Conservation (phyloP, 2,113 vertebrate species). For the Pygathrix nemaeus region DNA sequence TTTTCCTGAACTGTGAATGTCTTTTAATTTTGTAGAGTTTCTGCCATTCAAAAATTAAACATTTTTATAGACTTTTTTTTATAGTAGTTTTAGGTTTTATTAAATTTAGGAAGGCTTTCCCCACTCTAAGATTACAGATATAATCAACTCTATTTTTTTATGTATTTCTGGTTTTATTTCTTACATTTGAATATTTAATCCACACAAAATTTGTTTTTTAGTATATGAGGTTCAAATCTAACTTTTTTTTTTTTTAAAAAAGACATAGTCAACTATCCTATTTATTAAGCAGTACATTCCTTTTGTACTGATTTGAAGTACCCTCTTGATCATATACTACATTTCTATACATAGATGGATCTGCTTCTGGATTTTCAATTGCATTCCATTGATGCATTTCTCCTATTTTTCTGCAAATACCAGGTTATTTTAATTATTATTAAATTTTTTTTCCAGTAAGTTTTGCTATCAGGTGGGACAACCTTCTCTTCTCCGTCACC, state of each 20-base stretch:
- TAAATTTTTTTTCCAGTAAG: background rate
- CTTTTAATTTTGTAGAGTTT: background rate
- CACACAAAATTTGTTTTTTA: conserved; percentile 4
- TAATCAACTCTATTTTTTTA: background rate
- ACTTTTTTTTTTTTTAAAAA: background rate
- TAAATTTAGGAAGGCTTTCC: background rate
- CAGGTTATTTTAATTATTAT: background rate
- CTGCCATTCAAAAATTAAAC: background rate
- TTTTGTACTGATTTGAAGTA: background rate
- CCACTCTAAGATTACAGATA: background rate
- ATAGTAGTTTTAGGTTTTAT: background rate
- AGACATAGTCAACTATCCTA: background rate
- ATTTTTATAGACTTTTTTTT: background rate
- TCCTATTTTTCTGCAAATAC: conserved; percentile 19
- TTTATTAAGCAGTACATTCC: background rate
- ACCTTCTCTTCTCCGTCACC: background rate
- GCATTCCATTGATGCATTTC: background rate
- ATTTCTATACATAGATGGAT: conserved; percentile 10
- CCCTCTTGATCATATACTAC: background rate
- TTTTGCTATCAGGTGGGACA: background rate
- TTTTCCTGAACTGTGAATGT: background rate
- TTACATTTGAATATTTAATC: conserved; percentile 17
- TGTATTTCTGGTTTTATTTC: conserved; percentile 20
- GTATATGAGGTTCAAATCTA: background rate
- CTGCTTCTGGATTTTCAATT: background rate